These are phyloP conservation scores for Megaceryle torquata DNA, from an alignment of 2,113 vertebrate genomes.

Conservation along the genomic window DNA sequence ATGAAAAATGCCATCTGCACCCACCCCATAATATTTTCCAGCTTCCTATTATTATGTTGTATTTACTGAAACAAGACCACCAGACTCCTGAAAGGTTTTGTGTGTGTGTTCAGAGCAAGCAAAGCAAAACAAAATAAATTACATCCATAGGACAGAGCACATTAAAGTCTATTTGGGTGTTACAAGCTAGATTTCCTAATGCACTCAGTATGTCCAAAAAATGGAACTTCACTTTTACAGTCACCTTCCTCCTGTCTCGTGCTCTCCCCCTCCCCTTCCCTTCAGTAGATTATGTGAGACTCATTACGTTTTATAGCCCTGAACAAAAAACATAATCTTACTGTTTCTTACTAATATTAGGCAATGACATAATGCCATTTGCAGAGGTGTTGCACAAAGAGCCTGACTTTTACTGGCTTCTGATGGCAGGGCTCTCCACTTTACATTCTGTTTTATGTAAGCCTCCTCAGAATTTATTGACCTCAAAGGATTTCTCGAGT, in stretches of 20 bases:
- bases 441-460: constrained; percentile 81
- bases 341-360: constrained; percentile 79
- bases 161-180: constrained; percentile 55
- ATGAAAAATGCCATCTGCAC: constrained; percentile 12
- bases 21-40: constrained; percentile 32
- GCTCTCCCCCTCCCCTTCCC: constrained; percentile 19
- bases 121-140: constrained; percentile 45
- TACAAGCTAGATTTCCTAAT: constrained; percentile 56
- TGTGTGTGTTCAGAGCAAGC: constrained; percentile 46
- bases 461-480: constrained; percentile 75
- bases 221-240: constrained; percentile 65
- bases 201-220: constrained; percentile 59
- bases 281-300: constrained; percentile 77
- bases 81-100: constrained; percentile 52
- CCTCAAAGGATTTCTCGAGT: constrained; percentile 76
- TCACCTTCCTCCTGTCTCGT: constrained; percentile 44
- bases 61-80: constrained; percentile 35
- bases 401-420: constrained; percentile 83
- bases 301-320: constrained; percentile 79
- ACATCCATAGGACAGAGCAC: constrained; percentile 19
- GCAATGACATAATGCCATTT: constrained; percentile 83
- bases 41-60: constrained; percentile 43
- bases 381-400: constrained; percentile 76
- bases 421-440: constrained; percentile 77
- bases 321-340: constrained; percentile 74